A percentile compares a stretch with the other conserved stretches of the same genome.
Evolutionary conservation across 2,113 vertebrate genomes (phyloP).

Genomic region (Otolemur garnettii): DNA sequence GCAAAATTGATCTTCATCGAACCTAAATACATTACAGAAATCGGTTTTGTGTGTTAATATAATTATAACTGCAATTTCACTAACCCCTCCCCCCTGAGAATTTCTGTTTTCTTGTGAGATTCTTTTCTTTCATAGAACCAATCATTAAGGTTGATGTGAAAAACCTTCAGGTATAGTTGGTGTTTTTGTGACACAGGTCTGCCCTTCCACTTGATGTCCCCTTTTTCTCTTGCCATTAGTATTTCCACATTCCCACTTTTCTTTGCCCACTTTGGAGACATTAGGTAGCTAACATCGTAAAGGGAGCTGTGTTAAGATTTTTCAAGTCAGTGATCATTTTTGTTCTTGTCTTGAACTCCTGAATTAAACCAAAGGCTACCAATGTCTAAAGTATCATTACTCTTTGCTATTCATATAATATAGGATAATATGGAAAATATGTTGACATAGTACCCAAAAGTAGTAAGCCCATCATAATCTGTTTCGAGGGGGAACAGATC

Average conservation of each 20-base stretch:
- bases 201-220: neutral
- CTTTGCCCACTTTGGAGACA: neutral
- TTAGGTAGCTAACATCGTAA: neutral
- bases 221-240: neutral
- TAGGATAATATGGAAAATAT: neutral
- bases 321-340: neutral
- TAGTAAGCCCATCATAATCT: neutral
- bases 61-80: slow-evolving; percentile 3
- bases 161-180: neutral
- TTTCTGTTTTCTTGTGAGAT: slow-evolving; percentile 37
- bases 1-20: slow-evolving; percentile 20
- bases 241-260: neutral
- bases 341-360: neutral
- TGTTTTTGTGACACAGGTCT: neutral
- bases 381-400: neutral
- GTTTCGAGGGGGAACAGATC: neutral
- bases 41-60: slow-evolving; percentile 36
- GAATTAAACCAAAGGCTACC: neutral
- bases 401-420: neutral
- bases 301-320: neutral
- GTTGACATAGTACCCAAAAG: neutral
- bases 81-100: neutral
- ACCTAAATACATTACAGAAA: slow-evolving; percentile 53
- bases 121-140: neutral
- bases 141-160: neutral